Evolutionary conservation across 2,113 vertebrate genomes (phyloP).

Genomic region (Piaya cayana): DNA sequence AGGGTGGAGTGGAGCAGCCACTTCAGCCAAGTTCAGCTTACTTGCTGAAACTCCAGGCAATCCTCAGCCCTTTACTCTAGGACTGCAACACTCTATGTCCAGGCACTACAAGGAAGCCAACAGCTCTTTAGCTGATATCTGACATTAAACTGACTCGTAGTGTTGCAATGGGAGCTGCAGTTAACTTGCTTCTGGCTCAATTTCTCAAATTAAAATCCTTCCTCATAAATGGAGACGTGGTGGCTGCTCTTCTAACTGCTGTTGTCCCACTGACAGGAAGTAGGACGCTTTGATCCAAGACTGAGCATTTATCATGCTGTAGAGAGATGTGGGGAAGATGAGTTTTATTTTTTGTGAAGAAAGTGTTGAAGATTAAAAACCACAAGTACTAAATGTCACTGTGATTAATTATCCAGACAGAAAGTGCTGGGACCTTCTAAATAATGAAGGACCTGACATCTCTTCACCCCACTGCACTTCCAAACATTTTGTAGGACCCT

Average conservation of each 20-base stretch:
- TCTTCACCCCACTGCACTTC: not conserved
- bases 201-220: not conserved
- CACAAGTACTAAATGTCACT: not conserved
- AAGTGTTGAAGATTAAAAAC: not conserved
- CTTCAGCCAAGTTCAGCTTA: not conserved
- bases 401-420: not conserved
- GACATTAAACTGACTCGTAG: not conserved
- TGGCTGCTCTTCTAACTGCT: not conserved
- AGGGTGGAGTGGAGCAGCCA: not conserved
- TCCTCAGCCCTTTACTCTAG: not conserved
- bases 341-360: not conserved
- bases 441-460: not conserved
- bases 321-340: not conserved
- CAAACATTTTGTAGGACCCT: not conserved
- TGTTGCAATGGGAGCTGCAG: not conserved
- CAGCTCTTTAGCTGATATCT: not conserved
- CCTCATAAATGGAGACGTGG: not conserved
- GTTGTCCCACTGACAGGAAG: rapidly evolving
- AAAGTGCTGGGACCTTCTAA: not conserved
- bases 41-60: not conserved
- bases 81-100: rapidly evolving
- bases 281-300: not conserved
- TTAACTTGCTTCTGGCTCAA: not conserved
- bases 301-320: not conserved
- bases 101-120: not conserved